Percentiles rank a stretch among this genome's conserved stretches.
Conservation (phyloP, 2,797 vertebrate genomes). For the Synanceia verrucosa region DNA sequence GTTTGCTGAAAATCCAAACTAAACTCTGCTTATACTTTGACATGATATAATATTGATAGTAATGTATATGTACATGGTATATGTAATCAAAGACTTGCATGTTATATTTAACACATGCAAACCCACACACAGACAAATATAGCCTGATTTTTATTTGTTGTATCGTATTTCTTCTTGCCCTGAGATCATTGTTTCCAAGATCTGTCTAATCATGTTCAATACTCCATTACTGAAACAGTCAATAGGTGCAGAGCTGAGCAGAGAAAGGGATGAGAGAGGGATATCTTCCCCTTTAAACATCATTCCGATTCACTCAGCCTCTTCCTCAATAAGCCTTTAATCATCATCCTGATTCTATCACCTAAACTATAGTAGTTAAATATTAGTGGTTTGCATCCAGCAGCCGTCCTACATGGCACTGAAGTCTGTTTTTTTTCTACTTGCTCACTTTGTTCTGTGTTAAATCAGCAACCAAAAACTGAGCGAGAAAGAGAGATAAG, state of each 20-base stretch:
- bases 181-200: constrained; percentile 6
- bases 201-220: constrained; percentile 20
- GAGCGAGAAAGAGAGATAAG: background rate
- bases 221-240: constrained; percentile 5
- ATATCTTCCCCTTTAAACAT: background rate
- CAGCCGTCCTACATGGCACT: no score
- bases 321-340: background rate
- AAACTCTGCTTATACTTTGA: background rate
- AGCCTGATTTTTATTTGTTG: background rate
- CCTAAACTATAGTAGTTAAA: background rate
- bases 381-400: no score
- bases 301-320: background rate
- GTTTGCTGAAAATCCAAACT: background rate
- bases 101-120: background rate
- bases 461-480: background rate
- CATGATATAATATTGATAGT: no score
- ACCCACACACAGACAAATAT: background rate
- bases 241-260: constrained; percentile 7
- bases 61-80: no score
- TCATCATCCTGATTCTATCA: background rate
- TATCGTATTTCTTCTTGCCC: background rate
- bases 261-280: background rate
- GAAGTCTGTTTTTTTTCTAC: no score
- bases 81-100: background rate
- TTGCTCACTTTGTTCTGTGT: no score